Evolutionary conservation across 2,888 invertebrate genomes (phyloP).

Genomic region (Apamea epomidion): DNA sequence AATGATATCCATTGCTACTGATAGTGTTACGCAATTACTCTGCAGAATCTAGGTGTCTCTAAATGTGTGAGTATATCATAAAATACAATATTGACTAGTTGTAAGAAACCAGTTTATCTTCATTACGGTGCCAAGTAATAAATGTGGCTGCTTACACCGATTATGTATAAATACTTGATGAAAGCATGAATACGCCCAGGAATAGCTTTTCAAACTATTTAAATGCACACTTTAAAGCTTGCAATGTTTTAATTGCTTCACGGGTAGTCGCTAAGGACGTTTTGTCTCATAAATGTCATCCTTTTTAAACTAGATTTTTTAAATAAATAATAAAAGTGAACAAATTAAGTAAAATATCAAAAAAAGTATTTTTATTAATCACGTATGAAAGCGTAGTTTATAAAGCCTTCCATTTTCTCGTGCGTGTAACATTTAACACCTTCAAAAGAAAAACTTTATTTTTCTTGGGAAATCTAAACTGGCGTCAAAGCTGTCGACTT

Average conservation of each 20-base stretch:
- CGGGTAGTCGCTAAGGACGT: neutral
- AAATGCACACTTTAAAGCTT: constrained; percentile 37
- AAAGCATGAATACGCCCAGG: constrained; percentile 12
- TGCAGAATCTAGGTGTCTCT: neutral
- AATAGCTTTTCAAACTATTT: constrained; percentile 27
- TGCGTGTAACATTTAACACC: constrained; percentile 8
- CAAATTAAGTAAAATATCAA: neutral
- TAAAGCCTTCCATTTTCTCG: neutral
- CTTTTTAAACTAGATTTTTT: neutral
- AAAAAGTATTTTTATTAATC: neutral
- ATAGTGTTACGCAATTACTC: too few species aligned
- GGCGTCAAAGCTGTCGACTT: constrained; percentile 52
- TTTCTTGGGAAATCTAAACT: constrained; percentile 51
- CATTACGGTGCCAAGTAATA: constrained; percentile 55
- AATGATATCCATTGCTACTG: too few species aligned
- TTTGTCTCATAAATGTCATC: neutral
- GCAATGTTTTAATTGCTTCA: constrained; percentile 22
- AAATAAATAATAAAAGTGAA: neutral
- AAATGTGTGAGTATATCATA: constrained; percentile 11
- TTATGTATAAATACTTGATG: constrained; percentile 18
- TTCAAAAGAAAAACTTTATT: constrained; percentile 39
- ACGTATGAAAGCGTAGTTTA: constrained; percentile 20
- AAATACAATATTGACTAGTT: constrained; percentile 34
- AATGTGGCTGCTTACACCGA: constrained; percentile 33
- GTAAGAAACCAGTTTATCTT: constrained; percentile 10